phyloP scores from a whole-genome alignment of 2,888 invertebrate species.

The Cordilura impudica region DNA sequence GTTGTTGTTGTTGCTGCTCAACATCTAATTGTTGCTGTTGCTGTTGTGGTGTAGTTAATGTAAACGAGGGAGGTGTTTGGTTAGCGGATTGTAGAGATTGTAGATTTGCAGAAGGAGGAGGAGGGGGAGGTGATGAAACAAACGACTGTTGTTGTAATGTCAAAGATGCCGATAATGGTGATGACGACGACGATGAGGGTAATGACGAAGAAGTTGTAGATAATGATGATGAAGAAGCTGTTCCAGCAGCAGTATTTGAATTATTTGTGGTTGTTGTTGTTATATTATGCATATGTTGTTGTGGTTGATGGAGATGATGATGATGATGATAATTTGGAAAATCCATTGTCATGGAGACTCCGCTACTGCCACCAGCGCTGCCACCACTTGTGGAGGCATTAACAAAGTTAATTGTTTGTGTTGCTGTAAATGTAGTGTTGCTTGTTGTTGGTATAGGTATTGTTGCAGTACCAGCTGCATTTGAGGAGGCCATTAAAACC shows the following conservation, averaged over 20 bases:
- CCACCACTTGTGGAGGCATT: slow-evolving; percentile 30
- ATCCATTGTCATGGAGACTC: slow-evolving; percentile 33
- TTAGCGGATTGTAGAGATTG: slow-evolving; percentile 25
- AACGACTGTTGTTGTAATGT: slow-evolving; percentile 36
- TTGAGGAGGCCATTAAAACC: slow-evolving; percentile 47
- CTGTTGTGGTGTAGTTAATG: slow-evolving; percentile 21
- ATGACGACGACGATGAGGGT: slow-evolving; percentile 38
- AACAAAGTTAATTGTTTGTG: slow-evolving; percentile 50
- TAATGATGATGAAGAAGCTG: slow-evolving; percentile 61
- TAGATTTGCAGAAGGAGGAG: slow-evolving; percentile 26
- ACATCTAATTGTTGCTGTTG: slow-evolving; percentile 23
- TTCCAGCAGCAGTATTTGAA: slow-evolving; percentile 63
- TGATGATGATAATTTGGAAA: slow-evolving; percentile 55
- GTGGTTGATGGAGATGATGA: slow-evolving; percentile 56
- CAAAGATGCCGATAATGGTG: slow-evolving; percentile 57
- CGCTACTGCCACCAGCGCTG: neutral
- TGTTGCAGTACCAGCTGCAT: slow-evolving; percentile 64
- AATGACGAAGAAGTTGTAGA: slow-evolving; percentile 35
- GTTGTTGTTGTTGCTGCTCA: slow-evolving; percentile 33
- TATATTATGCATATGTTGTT: slow-evolving; percentile 58
- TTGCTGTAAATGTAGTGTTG: slow-evolving; percentile 38
- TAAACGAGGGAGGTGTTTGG: slow-evolving; percentile 13
- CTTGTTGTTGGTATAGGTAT: slow-evolving; percentile 40
- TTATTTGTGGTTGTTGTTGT: slow-evolving; percentile 61
- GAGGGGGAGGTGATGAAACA: slow-evolving; percentile 25